Evolutionary conservation across 2,888 invertebrate genomes (phyloP).

Genomic region (Amphipoea lucens): DNA sequence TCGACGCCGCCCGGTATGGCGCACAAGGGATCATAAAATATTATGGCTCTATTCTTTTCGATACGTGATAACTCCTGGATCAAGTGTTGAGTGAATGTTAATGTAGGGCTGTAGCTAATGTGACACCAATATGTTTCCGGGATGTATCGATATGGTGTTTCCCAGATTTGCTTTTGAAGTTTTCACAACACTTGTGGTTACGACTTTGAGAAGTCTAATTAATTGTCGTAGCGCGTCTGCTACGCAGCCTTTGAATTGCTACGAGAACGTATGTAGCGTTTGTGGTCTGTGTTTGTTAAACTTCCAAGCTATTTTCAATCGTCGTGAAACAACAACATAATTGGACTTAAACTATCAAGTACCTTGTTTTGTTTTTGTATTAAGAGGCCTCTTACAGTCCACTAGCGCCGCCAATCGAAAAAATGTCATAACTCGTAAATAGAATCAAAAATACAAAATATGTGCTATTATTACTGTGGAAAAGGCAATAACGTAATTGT

Average conservation of each 20-base stretch:
- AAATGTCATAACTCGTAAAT: too few species aligned
- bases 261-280: background rate
- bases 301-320: background rate
- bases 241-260: constrained; percentile 26
- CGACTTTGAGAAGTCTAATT: background rate
- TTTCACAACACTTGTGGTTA: constrained; percentile 52
- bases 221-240: constrained; percentile 5
- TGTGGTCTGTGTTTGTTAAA: background rate
- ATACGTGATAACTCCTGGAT: constrained; percentile 89
- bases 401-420: too few species aligned
- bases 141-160: constrained; percentile 82
- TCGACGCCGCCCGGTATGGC: constrained; percentile 85
- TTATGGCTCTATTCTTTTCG: constrained; percentile 90
- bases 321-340: background rate
- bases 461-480: too few species aligned
- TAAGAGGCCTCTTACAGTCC: too few species aligned
- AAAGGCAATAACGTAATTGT: too few species aligned
- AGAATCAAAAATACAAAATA: too few species aligned
- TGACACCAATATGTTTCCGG: constrained; percentile 87
- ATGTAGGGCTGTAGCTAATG: constrained; percentile 83
- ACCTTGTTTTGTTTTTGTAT: too few species aligned
- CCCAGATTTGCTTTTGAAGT: constrained; percentile 68
- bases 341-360: background rate
- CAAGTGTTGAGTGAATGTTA: constrained; percentile 88
- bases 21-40: constrained; percentile 90